Evolutionary conservation across 2,888 invertebrate species (phyloP).

Genomic region (Trilocha varians): DNA sequence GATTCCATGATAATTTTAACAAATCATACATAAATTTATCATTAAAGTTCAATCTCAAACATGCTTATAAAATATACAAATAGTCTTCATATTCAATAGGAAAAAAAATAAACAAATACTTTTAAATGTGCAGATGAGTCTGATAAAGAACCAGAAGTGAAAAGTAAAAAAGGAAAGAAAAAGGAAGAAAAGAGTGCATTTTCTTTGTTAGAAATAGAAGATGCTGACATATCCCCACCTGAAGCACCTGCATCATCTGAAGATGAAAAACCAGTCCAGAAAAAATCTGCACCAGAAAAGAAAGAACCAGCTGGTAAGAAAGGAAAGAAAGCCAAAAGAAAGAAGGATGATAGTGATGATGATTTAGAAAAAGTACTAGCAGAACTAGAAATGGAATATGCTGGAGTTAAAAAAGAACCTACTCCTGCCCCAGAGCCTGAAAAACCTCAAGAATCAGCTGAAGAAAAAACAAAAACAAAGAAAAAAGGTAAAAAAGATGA

Average conservation of each 20-base stretch:
- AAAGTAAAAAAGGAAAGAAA: constrained; percentile 53
- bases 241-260: constrained; percentile 60
- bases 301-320: constrained; percentile 76
- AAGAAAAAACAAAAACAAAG: constrained; percentile 54
- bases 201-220: constrained; percentile 78
- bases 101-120: not conserved
- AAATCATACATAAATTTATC: not conserved
- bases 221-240: constrained; percentile 67
- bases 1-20: not conserved
- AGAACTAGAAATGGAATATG: constrained; percentile 86
- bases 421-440: constrained; percentile 49
- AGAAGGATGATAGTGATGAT: constrained; percentile 84
- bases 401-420: constrained; percentile 73
- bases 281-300: constrained; percentile 51
- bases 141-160: constrained; percentile 57
- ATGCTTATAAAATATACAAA: too few species aligned
- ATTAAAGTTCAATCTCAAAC: not conserved
- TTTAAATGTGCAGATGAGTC: constrained; percentile 40
- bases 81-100: too few species aligned
- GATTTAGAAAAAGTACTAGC: constrained; percentile 89
- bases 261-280: constrained; percentile 52
- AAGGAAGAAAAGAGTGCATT: constrained; percentile 75
- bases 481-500: constrained; percentile 59
- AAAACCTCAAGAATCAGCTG: constrained; percentile 40
- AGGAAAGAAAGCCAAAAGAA: constrained; percentile 80